Evolutionary conservation across 2,113 vertebrate species (phyloP).

Genomic region (Deroptyus accipitrinus): DNA sequence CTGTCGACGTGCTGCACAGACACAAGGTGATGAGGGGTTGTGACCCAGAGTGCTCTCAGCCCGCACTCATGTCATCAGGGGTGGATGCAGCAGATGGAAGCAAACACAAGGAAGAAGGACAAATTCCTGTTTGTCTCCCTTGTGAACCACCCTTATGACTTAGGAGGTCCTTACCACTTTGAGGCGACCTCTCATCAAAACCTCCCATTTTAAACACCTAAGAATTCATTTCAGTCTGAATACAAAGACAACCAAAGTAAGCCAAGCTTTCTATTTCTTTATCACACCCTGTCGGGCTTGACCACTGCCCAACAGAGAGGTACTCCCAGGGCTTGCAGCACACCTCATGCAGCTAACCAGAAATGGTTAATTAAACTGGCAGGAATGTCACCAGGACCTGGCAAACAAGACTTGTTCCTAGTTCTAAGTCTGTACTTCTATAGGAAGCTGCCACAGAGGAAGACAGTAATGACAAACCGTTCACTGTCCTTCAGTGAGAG

Average conservation of each 20-base stretch:
- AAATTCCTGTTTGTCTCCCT: background rate
- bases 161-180: background rate
- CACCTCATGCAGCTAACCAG: background rate
- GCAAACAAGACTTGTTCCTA: background rate
- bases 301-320: background rate
- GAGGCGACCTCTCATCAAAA: background rate
- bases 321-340: slow-evolving; percentile 3
- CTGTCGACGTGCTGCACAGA: rapidly evolving
- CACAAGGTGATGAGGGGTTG: background rate
- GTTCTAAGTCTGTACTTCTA: background rate
- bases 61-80: rapidly evolving
- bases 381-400: background rate
- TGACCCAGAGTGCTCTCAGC: background rate
- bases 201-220: background rate
- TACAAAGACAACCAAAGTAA: background rate
- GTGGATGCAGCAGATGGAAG: background rate
- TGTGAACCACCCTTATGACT: background rate
- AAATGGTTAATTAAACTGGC: slow-evolving; percentile 32
- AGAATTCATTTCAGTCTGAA: background rate
- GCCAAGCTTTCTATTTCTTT: background rate
- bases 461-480: background rate
- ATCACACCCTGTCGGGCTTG: background rate
- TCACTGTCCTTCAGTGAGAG: background rate
- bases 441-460: background rate
- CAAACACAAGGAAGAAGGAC: background rate